phyloP scores from a whole-genome alignment of 1,140 invertebrate species.

The Branchinecta lynchi region DNA sequence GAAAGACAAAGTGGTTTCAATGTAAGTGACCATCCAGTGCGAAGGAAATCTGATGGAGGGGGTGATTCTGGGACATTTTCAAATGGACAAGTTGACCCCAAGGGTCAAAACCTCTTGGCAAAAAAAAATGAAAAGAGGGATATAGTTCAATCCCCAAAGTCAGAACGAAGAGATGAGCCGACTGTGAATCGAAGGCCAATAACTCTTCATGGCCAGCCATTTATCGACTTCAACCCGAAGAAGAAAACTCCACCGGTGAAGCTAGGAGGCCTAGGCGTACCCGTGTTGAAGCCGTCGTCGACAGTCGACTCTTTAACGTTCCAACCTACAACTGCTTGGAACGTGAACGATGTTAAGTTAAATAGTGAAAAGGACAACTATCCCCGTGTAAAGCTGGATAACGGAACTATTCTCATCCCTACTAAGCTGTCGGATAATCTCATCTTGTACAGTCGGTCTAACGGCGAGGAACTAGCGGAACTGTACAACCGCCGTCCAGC shows the following conservation, averaged over 20 bases:
- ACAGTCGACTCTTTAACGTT: neutral
- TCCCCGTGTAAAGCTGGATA: neutral
- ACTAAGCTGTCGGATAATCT: neutral
- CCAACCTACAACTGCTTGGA: neutral
- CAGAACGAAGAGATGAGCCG: neutral
- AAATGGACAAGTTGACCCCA: too few relatives aligned
- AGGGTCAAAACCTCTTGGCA: too few relatives aligned
- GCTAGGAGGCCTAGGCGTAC: neutral
- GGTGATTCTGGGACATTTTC: too few relatives aligned
- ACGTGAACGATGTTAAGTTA: neutral
- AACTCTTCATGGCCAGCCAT: neutral
- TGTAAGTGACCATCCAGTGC: too few relatives aligned
- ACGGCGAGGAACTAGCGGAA: neutral
- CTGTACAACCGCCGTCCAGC: neutral
- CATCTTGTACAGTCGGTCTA: neutral
- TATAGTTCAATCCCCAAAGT: neutral
- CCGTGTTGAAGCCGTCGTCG: neutral
- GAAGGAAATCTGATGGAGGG: too few relatives aligned
- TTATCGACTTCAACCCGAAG: slow-evolving; percentile 1
- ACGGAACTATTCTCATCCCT: neutral
- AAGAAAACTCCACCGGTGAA: neutral
- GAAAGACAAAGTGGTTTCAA: too few relatives aligned
- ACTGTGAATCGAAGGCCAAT: neutral
- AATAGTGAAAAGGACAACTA: neutral
- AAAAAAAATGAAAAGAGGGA: too few relatives aligned